These are phyloP conservation scores for Pedetes capensis DNA, from an alignment of 2,113 vertebrate species.

Conservation along the genomic window DNA sequence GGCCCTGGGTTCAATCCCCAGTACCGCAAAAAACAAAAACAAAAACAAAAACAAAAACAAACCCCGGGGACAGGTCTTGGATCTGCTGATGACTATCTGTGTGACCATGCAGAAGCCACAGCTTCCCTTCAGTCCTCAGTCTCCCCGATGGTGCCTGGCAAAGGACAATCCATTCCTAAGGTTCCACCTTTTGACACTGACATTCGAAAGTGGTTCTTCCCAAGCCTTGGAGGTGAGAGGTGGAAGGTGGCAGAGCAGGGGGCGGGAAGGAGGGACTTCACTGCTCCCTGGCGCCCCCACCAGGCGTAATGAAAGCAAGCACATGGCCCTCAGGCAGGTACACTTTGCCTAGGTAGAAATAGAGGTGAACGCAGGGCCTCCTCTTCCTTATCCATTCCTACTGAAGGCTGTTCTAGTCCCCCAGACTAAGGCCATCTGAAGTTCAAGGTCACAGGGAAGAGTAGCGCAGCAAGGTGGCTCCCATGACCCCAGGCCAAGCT, in stretches of 20 bases:
- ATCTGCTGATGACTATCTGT: neutral
- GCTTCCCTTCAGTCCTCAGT: neutral
- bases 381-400: neutral
- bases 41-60: too few species aligned
- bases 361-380: accelerated
- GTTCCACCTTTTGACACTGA: neutral
- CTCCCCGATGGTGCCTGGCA: neutral
- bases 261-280: neutral
- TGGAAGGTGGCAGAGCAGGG: neutral
- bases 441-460: neutral
- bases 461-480: neutral
- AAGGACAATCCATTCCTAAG: neutral
- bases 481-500: neutral
- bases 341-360: neutral
- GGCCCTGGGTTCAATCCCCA: too few species aligned
- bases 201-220: neutral
- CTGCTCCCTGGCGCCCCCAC: neutral
- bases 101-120: neutral
- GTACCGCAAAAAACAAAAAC: too few species aligned
- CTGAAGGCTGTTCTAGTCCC: neutral
- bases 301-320: neutral
- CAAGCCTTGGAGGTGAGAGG: neutral
- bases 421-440: neutral
- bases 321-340: accelerated
- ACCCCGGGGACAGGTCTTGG: neutral